Conservation (phyloP, 2,888 invertebrate genomes). For the Parasteatoda lunata region DNA sequence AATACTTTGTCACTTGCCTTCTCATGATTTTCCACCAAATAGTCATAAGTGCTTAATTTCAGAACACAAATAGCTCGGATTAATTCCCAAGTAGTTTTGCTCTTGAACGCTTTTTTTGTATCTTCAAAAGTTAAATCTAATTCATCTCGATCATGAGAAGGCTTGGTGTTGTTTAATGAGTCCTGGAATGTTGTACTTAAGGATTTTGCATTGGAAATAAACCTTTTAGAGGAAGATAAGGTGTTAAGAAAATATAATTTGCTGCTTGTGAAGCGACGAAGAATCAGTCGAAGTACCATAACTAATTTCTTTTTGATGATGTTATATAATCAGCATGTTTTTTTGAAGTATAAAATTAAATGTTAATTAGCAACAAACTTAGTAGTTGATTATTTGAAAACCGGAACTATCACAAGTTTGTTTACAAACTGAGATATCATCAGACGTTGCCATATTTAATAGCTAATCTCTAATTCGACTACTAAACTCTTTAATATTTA, state of each 20-base stretch:
- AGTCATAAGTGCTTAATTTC: constrained; percentile 89
- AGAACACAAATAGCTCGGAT: constrained; percentile 93
- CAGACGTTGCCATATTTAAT: too few relatives aligned
- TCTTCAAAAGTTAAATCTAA: constrained; percentile 90
- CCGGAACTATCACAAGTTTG: too few relatives aligned
- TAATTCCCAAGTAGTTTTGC: constrained; percentile 94
- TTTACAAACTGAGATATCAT: too few relatives aligned
- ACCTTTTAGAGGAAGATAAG: neutral
- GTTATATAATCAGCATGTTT: too few relatives aligned
- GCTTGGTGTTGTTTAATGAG: neutral
- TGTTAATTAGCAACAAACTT: too few relatives aligned
- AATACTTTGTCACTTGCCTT: constrained; percentile 81
- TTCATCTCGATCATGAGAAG: constrained; percentile 77
- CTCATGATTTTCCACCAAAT: constrained; percentile 92
- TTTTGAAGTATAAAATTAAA: too few relatives aligned
- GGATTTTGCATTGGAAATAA: neutral
- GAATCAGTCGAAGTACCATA: too few relatives aligned
- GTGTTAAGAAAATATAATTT: neutral
- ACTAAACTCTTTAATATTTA: too few relatives aligned
- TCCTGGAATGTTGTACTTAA: neutral
- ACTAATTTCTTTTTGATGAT: too few relatives aligned
- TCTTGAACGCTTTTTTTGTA: constrained; percentile 92
- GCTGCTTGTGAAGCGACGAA: too few relatives aligned
- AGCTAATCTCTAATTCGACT: too few relatives aligned
- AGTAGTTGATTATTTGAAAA: too few relatives aligned